Evolutionary conservation across 2,113 vertebrate genomes (phyloP).

Genomic region (Egretta garzetta): DNA sequence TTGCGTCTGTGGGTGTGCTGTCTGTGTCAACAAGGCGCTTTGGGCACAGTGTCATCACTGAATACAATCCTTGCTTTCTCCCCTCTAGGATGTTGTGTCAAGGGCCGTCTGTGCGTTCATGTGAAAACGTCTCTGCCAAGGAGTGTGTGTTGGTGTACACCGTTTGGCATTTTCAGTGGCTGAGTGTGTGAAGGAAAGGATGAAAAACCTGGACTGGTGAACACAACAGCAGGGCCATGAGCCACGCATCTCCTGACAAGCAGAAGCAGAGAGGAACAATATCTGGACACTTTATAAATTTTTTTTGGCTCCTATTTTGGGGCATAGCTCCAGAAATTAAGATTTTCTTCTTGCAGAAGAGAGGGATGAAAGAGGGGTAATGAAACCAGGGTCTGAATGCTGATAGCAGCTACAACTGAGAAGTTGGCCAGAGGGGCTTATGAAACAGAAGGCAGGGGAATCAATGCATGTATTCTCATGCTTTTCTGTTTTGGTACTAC

Average conservation of each 20-base stretch:
- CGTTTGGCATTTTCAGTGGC: not conserved
- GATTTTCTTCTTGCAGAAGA: not conserved
- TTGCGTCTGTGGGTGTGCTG: not conserved
- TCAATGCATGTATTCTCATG: not conserved
- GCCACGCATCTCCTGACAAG: rapidly evolving
- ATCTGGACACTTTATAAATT: not conserved
- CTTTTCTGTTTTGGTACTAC: not conserved
- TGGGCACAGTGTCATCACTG: not conserved
- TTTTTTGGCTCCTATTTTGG: not conserved
- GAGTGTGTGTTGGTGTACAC: not conserved
- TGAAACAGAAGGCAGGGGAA: rapidly evolving
- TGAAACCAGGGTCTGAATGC: not conserved
- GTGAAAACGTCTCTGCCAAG: not conserved
- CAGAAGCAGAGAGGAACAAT: not conserved
- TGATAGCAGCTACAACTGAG: not conserved
- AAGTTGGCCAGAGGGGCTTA: not conserved
- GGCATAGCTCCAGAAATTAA: not conserved
- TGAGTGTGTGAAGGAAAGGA: not conserved
- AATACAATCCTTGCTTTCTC: not conserved
- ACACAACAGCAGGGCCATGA: not conserved
- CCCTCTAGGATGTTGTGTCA: not conserved
- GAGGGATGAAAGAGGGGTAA: not conserved
- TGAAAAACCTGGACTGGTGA: not conserved
- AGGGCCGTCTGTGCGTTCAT: not conserved
- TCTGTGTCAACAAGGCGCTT: not conserved